These are phyloP conservation scores for Sprattus sprattus DNA, from an alignment of 2,113 vertebrate species.

Conservation along the genomic window DNA sequence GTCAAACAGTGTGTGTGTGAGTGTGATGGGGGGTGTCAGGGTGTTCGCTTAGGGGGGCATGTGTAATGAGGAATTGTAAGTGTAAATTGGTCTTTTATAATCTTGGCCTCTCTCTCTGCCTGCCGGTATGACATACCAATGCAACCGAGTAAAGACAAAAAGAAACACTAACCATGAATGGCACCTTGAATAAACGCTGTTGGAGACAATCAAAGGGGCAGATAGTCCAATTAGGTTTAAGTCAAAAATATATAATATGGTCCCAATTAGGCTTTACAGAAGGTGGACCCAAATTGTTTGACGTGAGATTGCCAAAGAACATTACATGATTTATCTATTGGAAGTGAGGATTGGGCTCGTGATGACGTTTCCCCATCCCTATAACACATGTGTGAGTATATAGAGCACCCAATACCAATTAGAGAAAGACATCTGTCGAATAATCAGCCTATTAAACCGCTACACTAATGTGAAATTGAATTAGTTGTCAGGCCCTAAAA, in stretches of 20 bases:
- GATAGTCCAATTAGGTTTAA: background rate
- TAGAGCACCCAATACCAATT: background rate
- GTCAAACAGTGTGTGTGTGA: too few relatives aligned
- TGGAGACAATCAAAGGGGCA: background rate
- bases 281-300: background rate
- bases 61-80: background rate
- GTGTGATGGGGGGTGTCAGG: too few relatives aligned
- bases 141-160: background rate
- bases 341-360: background rate
- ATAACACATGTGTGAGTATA: background rate
- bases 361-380: background rate
- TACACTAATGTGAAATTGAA: background rate
- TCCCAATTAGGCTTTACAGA: background rate
- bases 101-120: background rate
- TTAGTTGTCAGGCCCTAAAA: background rate
- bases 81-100: background rate
- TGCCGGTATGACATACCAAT: background rate
- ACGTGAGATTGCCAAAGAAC: background rate
- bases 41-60: background rate
- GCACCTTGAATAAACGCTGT: background rate
- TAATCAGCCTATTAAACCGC: constrained; percentile 4
- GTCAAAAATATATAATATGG: background rate
- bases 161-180: background rate
- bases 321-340: background rate
- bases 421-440: background rate